Percentiles rank a stretch among this genome's conserved stretches.
phyloP scores from a whole-genome alignment of 2,113 vertebrate genomes.

The Ochotona princeps region DNA sequence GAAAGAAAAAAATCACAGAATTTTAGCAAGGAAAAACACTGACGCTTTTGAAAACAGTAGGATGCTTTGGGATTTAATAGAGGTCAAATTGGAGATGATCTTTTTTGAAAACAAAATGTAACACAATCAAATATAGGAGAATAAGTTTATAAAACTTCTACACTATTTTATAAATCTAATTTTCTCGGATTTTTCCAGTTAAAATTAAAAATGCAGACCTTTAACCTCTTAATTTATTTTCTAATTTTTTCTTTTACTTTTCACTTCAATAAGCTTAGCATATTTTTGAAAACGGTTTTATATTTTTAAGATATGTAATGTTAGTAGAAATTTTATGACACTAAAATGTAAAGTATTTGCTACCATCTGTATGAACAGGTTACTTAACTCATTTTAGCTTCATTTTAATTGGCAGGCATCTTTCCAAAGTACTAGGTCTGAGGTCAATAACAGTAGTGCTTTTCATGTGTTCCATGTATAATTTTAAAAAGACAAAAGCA shows the following conservation, averaged over 20 bases:
- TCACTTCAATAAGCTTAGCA: neutral
- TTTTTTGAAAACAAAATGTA: slow-evolving; percentile 29
- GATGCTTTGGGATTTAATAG: slow-evolving; percentile 20
- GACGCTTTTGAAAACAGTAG: neutral
- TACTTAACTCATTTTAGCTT: neutral
- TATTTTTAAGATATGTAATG: neutral
- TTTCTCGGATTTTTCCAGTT: slow-evolving; percentile 12
- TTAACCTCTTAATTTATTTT: neutral
- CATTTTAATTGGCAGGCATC: neutral
- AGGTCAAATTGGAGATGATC: slow-evolving; percentile 19
- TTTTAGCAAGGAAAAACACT: neutral
- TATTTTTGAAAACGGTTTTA: neutral
- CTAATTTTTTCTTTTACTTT: neutral
- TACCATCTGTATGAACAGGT: neutral
- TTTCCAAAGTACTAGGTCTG: neutral
- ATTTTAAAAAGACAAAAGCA: neutral
- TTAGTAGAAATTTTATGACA: slow-evolving; percentile 18
- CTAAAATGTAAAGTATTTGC: neutral
- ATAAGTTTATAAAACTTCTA: slow-evolving; percentile 32
- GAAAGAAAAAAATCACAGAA: neutral
- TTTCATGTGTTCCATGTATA: neutral
- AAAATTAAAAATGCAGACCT: slow-evolving; percentile 9
- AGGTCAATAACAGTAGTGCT: neutral
- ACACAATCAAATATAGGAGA: neutral
- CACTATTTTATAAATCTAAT: slow-evolving; percentile 19